Base-by-base conservation (phyloP, 2,797 vertebrate genomes). In the Lagorchestes hirsutus region DNA sequence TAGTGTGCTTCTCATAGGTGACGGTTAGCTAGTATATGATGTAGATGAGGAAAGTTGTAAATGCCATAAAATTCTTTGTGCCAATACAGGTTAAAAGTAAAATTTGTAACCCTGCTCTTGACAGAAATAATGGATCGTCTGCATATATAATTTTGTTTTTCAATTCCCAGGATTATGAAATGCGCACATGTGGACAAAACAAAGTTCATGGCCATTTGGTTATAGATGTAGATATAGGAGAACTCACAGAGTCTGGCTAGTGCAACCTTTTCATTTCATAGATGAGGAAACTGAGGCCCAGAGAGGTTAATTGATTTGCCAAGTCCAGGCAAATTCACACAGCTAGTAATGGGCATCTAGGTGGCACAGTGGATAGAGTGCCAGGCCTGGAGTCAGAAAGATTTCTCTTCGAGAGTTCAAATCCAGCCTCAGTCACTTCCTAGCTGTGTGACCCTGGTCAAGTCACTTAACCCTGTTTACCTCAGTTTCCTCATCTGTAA, bases 1-100 rank as follows among this genome's bases (percentile, higher is more conserved):
- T 90, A 95, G 97, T 94, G 98, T 97, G 98, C 98, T 99, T 98
- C 94, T 90, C 92, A 97, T 93, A 91, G 82, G 55, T 55, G 62
- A 50, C 8, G 11, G 2, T 10, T 50, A 31, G 5, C 29, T 34
- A 2, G 50, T 4, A 5, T 1, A 6, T n/a, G 0, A 62, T 3
- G 5, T 1, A 14, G 0, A 0, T 1, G n/a, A 29, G 24, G 31
- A 5, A 92, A 9, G 12, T 50, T 31, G 90, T 24, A 46, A 50
- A 40, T 87, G 22, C 40, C 74, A 87, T 87, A 50, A 87, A 46
- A 87, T 87, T 46, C 74, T 46, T 87, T 87, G 74, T 50, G 40
- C 22, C 50, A 46, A 87, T 27, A 87, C 40, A 87, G 40, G 40
- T 87, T 87, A 46, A 87, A 87, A 87, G 40, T 87, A 87, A 50